Conservation (phyloP, 2,797 vertebrate genomes). For the Steatocranus sp. region DNA sequence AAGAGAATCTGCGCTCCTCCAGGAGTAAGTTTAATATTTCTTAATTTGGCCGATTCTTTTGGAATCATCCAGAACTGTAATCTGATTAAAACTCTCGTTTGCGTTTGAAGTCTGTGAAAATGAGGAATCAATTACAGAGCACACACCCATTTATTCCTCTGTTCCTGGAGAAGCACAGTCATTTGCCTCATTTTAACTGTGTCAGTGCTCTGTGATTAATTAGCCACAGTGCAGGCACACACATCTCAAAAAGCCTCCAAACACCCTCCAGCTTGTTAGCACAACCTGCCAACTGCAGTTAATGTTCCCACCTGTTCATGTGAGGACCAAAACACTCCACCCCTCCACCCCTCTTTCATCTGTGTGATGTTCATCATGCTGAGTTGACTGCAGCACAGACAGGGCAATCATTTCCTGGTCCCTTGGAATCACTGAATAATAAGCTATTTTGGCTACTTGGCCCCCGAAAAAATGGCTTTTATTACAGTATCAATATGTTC, state of each 20-base stretch:
- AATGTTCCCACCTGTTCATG: conserved; percentile 69
- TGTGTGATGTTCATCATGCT: conserved; percentile 35
- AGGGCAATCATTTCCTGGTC: neutral
- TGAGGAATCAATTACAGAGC: conserved; percentile 66
- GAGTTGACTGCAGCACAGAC: neutral
- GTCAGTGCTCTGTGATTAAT: conserved; percentile 63
- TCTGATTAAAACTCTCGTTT: conserved; percentile 52
- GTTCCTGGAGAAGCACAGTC: conserved; percentile 40
- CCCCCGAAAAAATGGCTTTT: conserved; percentile 1
- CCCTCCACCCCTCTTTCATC: conserved; percentile 29
- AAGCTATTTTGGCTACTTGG: conserved; percentile 31
- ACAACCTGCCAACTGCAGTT: conserved; percentile 62
- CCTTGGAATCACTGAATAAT: conserved; percentile 21
- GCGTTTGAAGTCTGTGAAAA: conserved; percentile 71
- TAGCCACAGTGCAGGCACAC: conserved; percentile 31
- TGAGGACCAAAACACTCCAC: conserved; percentile 36
- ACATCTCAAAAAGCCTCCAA: conserved; percentile 26
- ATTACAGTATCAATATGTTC: conserved; percentile 9
- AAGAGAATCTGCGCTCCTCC: conserved; percentile 9
- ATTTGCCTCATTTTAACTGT: conserved; percentile 40
- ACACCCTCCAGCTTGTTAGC: conserved; percentile 50
- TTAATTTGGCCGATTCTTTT: conserved; percentile 51
- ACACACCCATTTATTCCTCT: conserved; percentile 34
- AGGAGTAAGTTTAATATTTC: conserved; percentile 38
- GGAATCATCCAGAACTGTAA: conserved; percentile 44